phyloP scores from a whole-genome alignment of 2,797 vertebrate species.

The Loris lydekkerianus region DNA sequence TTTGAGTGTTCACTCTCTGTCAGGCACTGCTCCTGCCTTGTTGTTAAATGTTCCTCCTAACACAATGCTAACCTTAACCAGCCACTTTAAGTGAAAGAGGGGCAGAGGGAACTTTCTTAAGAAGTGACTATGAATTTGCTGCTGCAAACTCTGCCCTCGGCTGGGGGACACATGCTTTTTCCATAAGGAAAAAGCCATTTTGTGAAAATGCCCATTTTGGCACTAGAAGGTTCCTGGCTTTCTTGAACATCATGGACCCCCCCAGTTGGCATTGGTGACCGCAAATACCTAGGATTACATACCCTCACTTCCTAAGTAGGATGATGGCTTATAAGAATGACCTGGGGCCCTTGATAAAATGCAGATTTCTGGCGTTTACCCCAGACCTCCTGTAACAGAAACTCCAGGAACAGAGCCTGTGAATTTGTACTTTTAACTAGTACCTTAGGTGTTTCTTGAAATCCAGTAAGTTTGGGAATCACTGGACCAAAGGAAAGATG shows the following conservation, averaged over 20 bases:
- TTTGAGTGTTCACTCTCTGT: not conserved
- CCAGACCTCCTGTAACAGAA: not conserved
- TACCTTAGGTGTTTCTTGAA: slow-evolving; percentile 3
- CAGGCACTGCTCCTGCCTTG: not conserved
- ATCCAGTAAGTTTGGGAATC: not conserved
- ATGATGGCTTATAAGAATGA: not conserved
- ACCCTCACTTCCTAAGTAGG: not conserved
- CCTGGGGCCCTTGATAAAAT: not conserved
- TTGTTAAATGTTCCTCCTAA: not conserved
- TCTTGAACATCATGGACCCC: not conserved
- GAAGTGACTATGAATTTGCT: not conserved
- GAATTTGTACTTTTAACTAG: slow-evolving; percentile 10
- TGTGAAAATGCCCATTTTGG: not conserved
- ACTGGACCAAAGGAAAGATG: not conserved
- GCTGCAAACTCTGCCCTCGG: not conserved
- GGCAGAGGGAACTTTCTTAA: not conserved
- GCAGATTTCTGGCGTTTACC: not conserved
- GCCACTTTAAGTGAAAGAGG: not conserved
- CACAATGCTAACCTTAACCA: not conserved
- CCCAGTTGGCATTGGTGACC: not conserved
- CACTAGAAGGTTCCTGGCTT: not conserved
- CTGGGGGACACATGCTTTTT: not conserved
- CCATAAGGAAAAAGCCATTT: not conserved
- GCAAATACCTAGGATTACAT: not conserved
- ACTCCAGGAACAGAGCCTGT: not conserved